Evolutionary conservation across 2,113 vertebrate genomes (phyloP).

Genomic region (Clupea harengus): DNA sequence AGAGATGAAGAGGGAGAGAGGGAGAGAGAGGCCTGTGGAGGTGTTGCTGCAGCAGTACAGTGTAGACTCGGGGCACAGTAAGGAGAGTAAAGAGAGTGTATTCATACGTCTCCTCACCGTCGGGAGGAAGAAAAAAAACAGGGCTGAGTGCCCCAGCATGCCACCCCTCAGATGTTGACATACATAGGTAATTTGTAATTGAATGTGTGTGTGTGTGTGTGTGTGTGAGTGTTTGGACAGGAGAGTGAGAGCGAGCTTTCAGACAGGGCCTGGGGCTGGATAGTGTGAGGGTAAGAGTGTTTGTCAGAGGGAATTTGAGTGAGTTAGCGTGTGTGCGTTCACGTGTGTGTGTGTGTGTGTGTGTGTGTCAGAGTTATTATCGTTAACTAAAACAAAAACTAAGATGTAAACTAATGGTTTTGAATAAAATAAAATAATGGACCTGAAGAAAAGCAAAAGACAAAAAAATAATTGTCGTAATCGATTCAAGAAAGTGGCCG

Average conservation of each 20-base stretch:
- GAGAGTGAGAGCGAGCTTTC: not conserved
- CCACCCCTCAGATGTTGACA: slow-evolving; percentile 13
- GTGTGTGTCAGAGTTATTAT: not conserved
- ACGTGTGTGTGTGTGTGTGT: not conserved
- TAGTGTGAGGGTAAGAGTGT: slow-evolving; percentile 14
- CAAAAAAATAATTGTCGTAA: too few relatives aligned
- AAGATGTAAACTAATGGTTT: too few relatives aligned
- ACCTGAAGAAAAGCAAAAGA: too few relatives aligned
- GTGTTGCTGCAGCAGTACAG: too few relatives aligned
- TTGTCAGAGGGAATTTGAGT: slow-evolving; percentile 54
- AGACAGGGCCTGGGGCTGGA: not conserved
- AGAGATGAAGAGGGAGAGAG: too few relatives aligned
- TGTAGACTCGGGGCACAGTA: not conserved
- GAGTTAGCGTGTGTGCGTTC: slow-evolving; percentile 23
- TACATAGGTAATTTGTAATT: not conserved
- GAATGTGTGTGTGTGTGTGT: not conserved
- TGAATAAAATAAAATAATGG: too few relatives aligned
- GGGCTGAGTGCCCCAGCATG: not conserved
- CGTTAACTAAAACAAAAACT: too few relatives aligned
- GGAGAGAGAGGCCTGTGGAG: too few relatives aligned
- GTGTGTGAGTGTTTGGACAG: not conserved
- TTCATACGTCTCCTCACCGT: not conserved
- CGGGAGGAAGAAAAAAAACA: not conserved
- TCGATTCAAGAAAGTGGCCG: too few relatives aligned
- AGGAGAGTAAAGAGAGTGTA: not conserved